These are phyloP conservation scores for Drosophila bocki DNA, from an alignment of 1,140 invertebrate species.

Conservation along the genomic window DNA sequence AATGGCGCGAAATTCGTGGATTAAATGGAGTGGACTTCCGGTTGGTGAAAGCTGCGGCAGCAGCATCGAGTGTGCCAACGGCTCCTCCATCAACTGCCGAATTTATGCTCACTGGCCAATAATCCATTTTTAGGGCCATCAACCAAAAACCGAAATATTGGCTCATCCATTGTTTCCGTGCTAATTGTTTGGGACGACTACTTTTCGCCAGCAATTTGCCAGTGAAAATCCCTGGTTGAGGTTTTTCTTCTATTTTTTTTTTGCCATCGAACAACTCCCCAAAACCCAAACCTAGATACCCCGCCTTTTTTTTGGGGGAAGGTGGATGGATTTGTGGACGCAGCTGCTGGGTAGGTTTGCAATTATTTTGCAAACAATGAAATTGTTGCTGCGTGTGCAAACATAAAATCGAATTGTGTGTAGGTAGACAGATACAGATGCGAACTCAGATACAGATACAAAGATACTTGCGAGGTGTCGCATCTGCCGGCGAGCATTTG, in stretches of 20 bases:
- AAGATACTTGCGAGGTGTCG: slow-evolving; percentile 64
- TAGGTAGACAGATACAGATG: slow-evolving; percentile 50
- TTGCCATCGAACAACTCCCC: too few relatives aligned
- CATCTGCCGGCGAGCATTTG: slow-evolving; percentile 65
- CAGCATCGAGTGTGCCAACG: slow-evolving; percentile 42
- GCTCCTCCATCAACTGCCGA: slow-evolving; percentile 51
- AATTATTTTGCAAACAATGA: slow-evolving; percentile 84
- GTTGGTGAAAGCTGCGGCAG: slow-evolving; percentile 62
- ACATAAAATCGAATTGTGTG: slow-evolving; percentile 81
- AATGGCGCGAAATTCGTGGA: slow-evolving; percentile 81
- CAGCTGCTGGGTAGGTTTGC: slow-evolving; percentile 73
- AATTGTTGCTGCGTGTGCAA: slow-evolving; percentile 83
- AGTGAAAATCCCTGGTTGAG: slow-evolving; percentile 28
- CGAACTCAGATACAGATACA: slow-evolving; percentile 9
- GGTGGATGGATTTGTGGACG: slow-evolving; percentile 43
- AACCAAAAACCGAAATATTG: slow-evolving; percentile 73
- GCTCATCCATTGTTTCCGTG: slow-evolving; percentile 81
- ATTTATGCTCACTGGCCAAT: slow-evolving; percentile 81
- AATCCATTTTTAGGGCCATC: slow-evolving; percentile 84
- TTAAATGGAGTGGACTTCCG: slow-evolving; percentile 84
- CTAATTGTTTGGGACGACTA: slow-evolving; percentile 81
- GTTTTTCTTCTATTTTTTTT: slow-evolving; percentile 12
- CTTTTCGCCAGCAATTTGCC: slow-evolving; percentile 65
- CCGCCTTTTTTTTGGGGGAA: not conserved
- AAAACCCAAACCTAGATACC: slow-evolving; percentile 1